A percentile compares a stretch with the other conserved stretches of the same genome.
Evolutionary conservation across 1,140 invertebrate species (phyloP).

Genomic region (Heliconius melpomene): DNA sequence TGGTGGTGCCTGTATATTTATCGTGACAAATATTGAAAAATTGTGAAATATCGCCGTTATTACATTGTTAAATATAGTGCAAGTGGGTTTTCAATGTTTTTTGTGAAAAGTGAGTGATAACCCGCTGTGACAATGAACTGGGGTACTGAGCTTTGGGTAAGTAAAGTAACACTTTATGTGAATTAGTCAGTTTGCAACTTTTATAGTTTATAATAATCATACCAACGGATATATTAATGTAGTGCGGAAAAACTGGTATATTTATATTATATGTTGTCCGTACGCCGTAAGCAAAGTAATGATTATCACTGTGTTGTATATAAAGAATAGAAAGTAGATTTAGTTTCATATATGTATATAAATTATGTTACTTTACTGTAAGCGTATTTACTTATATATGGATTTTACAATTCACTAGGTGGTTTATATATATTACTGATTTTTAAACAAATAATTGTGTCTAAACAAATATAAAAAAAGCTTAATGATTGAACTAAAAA

Average conservation of each 20-base stretch:
- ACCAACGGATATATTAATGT: conserved; percentile 22
- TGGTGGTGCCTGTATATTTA: conserved; percentile 59
- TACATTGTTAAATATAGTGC: conserved; percentile 57
- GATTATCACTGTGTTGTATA: neutral
- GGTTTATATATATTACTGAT: too few species aligned
- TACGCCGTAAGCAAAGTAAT: neutral
- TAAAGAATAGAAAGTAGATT: conserved; percentile 5
- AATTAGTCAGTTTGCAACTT: conserved; percentile 37
- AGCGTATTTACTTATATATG: neutral
- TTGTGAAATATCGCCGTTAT: conserved; percentile 63
- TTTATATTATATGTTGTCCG: neutral
- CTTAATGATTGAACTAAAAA: too few species aligned
- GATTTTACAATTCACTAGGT: neutral
- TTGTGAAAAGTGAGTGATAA: conserved; percentile 72
- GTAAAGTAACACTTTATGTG: conserved; percentile 37
- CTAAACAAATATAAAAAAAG: too few species aligned
- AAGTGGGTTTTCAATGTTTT: conserved; percentile 77
- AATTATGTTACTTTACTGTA: neutral
- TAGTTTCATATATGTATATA: conserved; percentile 9
- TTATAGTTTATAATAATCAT: conserved; percentile 36
- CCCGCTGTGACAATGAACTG: conserved; percentile 76
- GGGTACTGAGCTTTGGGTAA: conserved; percentile 80
- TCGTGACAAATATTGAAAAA: conserved; percentile 66
- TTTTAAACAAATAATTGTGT: too few species aligned
- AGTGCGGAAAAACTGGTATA: neutral